phyloP scores from a whole-genome alignment of 1,140 invertebrate genomes.

The Zaprionus davidi region DNA sequence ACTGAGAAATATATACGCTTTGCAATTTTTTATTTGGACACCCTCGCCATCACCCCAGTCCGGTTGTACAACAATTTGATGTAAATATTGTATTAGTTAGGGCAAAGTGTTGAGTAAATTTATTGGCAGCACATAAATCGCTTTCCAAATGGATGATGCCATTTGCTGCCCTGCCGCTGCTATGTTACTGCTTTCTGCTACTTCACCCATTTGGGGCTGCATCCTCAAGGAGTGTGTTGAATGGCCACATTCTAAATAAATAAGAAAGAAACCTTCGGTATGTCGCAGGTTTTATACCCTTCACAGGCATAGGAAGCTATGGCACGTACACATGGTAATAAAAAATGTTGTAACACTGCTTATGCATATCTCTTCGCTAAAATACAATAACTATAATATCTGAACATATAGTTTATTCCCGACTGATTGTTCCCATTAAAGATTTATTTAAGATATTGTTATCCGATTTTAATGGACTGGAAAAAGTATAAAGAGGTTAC shows the following conservation, averaged over 20 bases:
- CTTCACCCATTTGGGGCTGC: conserved; percentile 15
- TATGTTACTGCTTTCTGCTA: neutral
- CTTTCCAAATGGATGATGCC: conserved; percentile 42
- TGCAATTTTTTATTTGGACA: conserved; percentile 64
- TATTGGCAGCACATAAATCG: conserved; percentile 80
- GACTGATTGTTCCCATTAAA: no score
- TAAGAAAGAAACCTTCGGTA: no score
- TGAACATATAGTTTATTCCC: no score
- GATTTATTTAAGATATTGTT: no score
- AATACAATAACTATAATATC: no score
- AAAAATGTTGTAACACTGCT: no score
- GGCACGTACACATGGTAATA: no score
- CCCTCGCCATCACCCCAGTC: neutral
- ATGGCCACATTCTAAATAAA: conserved; percentile 45
- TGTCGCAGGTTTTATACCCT: no score
- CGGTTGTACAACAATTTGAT: conserved; percentile 67
- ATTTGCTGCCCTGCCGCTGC: conserved; percentile 3
- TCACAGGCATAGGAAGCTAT: no score
- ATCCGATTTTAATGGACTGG: no score
- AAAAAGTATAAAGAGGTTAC: no score
- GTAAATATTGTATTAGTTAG: conserved; percentile 80
- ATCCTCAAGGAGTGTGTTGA: neutral
- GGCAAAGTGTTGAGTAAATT: conserved; percentile 78
- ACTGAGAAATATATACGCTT: conserved; percentile 58
- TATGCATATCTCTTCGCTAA: no score